These are phyloP conservation scores for Zosterops japonicus DNA, from an alignment of 2,113 vertebrate genomes.

Conservation along the genomic window DNA sequence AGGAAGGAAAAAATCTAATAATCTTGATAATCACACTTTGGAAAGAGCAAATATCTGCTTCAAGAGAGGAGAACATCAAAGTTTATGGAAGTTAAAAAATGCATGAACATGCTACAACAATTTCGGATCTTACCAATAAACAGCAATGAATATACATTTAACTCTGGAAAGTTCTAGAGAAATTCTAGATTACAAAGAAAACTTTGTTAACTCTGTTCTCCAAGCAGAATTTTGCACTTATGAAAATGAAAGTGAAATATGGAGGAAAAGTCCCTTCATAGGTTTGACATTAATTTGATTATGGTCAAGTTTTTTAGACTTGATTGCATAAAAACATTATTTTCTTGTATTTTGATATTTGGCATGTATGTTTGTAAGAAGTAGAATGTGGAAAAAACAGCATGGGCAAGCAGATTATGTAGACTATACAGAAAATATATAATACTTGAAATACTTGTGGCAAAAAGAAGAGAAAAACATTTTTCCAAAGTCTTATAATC, in stretches of 20 bases:
- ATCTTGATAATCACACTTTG: neutral
- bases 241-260: neutral
- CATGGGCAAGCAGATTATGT: neutral
- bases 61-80: neutral
- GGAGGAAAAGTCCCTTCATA: neutral
- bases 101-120: neutral
- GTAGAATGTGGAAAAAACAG: neutral
- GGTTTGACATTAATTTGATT: neutral
- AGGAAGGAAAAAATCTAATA: neutral
- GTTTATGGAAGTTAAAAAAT: neutral
- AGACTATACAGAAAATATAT: neutral
- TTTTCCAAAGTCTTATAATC: neutral
- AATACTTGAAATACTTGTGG: neutral
- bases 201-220: neutral
- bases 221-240: neutral
- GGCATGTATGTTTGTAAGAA: neutral
- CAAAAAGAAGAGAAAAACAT: neutral
- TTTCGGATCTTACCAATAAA: neutral
- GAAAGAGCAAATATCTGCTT: neutral
- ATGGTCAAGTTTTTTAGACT: neutral
- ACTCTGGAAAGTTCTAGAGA: neutral
- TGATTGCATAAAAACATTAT: neutral
- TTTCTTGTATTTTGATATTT: neutral
- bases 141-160: neutral
- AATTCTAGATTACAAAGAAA: neutral